Percentiles rank a stretch among this genome's conserved stretches.
Conservation (phyloP, 1,140 invertebrate genomes). For the Drosophila rufa region DNA sequence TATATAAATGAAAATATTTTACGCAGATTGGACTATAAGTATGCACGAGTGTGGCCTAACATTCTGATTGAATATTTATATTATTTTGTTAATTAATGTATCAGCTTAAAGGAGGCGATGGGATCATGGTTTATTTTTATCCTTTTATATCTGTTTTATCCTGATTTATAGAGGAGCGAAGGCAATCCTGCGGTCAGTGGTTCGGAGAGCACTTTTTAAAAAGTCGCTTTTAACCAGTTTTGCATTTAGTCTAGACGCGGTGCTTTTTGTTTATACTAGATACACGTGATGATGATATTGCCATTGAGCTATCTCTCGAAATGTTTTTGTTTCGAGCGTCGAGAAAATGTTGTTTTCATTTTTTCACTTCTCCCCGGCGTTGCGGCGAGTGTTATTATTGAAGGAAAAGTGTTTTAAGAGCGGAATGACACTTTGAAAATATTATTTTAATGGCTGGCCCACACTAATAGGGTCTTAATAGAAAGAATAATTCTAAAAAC, state of each 20-base stretch:
- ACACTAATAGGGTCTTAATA: not conserved
- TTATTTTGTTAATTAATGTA: slow-evolving; percentile 39
- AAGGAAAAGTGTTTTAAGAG: slow-evolving; percentile 6
- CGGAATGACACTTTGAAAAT: slow-evolving; percentile 45
- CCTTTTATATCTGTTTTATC: not conserved
- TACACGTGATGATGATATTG: slow-evolving; percentile 60
- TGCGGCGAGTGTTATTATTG: slow-evolving; percentile 4
- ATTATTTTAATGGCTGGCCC: not conserved
- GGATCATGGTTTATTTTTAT: slow-evolving; percentile 20
- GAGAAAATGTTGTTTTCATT: slow-evolving; percentile 32
- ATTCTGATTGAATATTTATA: slow-evolving; percentile 32
- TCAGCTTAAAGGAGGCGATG: slow-evolving; percentile 4
- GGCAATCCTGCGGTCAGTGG: slow-evolving; percentile 8
- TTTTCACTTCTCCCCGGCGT: slow-evolving; percentile 6
- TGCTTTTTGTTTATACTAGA: slow-evolving; percentile 43
- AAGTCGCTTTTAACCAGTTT: slow-evolving; percentile 33
- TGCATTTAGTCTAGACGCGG: slow-evolving; percentile 20
- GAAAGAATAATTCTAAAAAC: not conserved
- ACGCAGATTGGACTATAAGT: slow-evolving; percentile 30
- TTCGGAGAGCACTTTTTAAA: slow-evolving; percentile 15
- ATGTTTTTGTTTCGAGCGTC: slow-evolving; percentile 58
- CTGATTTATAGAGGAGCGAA: not conserved
- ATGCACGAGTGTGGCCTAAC: not conserved
- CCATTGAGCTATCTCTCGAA: slow-evolving; percentile 46
- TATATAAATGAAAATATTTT: slow-evolving; percentile 60